Evolutionary conservation across 2,797 vertebrate genomes (phyloP), one percentile per base, ranked within the genome.

Genomic region (Caiman crocodilus): DNA sequence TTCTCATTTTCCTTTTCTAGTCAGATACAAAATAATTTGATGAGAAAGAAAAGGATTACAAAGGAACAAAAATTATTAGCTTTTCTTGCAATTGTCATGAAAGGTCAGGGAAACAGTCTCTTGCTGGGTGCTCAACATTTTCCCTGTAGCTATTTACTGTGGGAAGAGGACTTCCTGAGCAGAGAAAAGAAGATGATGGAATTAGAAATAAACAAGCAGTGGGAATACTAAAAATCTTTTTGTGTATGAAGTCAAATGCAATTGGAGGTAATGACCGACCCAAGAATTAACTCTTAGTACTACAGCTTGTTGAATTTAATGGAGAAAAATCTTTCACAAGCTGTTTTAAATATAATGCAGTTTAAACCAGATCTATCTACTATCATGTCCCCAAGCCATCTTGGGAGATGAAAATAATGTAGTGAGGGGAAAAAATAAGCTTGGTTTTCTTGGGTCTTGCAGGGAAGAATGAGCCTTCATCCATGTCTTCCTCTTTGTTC

Each of bases 1-100:
- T 89, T 9, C 9, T 42, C 9, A 42, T 42, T 42, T 92, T 94
- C 93, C 58, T 88, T 64, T 42, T 90, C 92, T 92, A 60, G 56
- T 88, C 85, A 81, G 4, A 23, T 56, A 32, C 84, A 79, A 95
- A 42, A 71, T 58, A 56, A 9, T 63, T 59, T 74, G 75, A 57
- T 13, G 25, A 71, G 77, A 90, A 78, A 85, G 73, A 35, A 76
- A 35, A 64, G 59, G 73, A 87, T 95, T 91, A 76, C 88, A 61
- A 60, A 91, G 64, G 78, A 87, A 3, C 14, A 69, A 59, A 3
- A 59, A 28, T 35, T 93, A 76, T 76, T 92, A 87, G 57, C 23
- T 88, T 16, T 42, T n/a, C 20, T 12, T 63, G 90, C 0, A 0
- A 4, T 67, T 64, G 82, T 85, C 74, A 42, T 4, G 8, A 75